Conservation (phyloP, 2,888 invertebrate genomes). For the Luffia ferchaultella region DNA sequence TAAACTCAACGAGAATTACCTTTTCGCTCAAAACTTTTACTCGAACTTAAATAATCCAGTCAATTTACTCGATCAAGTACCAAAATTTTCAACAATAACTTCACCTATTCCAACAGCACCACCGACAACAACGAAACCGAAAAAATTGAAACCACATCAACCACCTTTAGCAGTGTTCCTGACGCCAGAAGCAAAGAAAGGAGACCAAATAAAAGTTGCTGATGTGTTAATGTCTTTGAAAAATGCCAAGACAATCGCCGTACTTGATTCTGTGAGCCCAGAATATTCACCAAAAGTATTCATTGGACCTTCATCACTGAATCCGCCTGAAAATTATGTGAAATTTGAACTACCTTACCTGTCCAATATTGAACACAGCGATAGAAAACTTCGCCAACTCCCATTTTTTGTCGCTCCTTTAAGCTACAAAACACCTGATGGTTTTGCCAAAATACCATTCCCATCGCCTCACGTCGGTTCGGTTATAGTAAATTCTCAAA, state of each 20-base stretch:
- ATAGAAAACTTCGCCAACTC: constrained; percentile 75
- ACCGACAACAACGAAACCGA: constrained; percentile 48
- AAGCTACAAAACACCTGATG: constrained; percentile 83
- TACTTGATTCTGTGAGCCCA: constrained; percentile 76
- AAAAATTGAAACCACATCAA: constrained; percentile 79
- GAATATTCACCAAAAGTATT: constrained; percentile 78
- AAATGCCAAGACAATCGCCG: constrained; percentile 77
- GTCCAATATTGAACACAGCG: constrained; percentile 75
- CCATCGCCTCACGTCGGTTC: constrained; percentile 89
- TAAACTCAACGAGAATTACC: constrained; percentile 30
- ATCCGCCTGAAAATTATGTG: constrained; percentile 74
- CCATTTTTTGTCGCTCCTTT: constrained; percentile 88
- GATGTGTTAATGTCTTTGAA: constrained; percentile 77
- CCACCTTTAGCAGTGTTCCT: constrained; percentile 86
- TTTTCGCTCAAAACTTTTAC: constrained; percentile 31
- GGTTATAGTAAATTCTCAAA: constrained; percentile 74
- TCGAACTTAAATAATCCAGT: constrained; percentile 38
- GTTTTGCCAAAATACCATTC: constrained; percentile 85
- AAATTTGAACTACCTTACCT: constrained; percentile 87
- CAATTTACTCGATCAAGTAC: constrained; percentile 34
- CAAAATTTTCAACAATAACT: constrained; percentile 42
- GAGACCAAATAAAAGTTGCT: constrained; percentile 65
- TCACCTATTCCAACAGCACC: constrained; percentile 41
- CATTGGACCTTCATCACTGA: constrained; percentile 80
- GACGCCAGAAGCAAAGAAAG: constrained; percentile 54